These are phyloP conservation scores for Bombus difficillimus DNA, from an alignment of 1,140 invertebrate species.

Conservation along the genomic window DNA sequence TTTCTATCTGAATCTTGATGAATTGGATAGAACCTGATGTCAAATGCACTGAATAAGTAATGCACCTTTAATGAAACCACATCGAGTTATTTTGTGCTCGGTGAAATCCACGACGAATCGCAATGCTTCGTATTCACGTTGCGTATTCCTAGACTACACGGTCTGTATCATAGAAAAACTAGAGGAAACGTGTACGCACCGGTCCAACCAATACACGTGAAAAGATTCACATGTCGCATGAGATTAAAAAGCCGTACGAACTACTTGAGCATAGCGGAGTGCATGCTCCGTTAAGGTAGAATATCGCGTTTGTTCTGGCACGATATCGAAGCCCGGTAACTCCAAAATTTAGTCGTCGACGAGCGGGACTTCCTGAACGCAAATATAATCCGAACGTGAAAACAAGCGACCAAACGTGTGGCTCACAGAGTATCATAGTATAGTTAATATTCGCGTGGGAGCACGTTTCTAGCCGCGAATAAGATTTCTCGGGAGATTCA, in stretches of 20 bases:
- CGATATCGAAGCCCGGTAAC: slow-evolving; percentile 1
- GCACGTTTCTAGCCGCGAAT: neutral
- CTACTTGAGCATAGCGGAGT: neutral
- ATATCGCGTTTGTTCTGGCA: neutral
- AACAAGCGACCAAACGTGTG: neutral
- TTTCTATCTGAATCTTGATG: neutral
- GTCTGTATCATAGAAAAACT: neutral
- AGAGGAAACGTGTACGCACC: neutral
- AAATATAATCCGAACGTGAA: neutral
- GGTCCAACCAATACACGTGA: neutral
- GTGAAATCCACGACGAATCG: slow-evolving; percentile 12
- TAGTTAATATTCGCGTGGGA: slow-evolving; percentile 28
- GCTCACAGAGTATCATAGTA: too few species aligned
- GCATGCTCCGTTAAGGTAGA: too few species aligned
- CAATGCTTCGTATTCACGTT: neutral
- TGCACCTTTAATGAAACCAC: neutral
- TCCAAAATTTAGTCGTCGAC: neutral
- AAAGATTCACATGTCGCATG: neutral
- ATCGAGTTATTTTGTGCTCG: slow-evolving; percentile 19
- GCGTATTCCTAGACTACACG: neutral
- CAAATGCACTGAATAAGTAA: neutral
- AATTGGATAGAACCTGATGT: neutral
- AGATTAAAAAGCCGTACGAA: slow-evolving; percentile 14
- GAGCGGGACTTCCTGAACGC: neutral
- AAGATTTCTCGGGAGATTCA: slow-evolving; percentile 36